Evolutionary conservation across 1,140 invertebrate genomes (phyloP).

Genomic region (Carposina sasakii): DNA sequence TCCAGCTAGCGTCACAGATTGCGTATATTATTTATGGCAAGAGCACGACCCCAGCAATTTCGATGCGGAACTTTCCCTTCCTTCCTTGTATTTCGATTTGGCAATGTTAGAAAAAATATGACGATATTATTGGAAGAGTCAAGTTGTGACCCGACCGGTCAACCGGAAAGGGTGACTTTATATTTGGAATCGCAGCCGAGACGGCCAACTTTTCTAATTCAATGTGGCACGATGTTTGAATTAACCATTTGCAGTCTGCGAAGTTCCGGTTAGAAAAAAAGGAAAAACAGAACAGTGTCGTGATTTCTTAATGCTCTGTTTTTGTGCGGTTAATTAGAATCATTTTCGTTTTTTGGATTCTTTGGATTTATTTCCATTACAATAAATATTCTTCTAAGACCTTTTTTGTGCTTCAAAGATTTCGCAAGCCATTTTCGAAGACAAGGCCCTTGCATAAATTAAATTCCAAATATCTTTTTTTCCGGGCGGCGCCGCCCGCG

Average conservation of each 20-base stretch:
- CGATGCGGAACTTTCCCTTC: conserved; percentile 52
- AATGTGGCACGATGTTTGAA: conserved; percentile 2
- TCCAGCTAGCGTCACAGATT: conserved; percentile 55
- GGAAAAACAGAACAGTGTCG: too few relatives aligned
- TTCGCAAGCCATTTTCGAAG: too few relatives aligned
- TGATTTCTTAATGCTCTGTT: too few relatives aligned
- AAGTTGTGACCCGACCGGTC: conserved; percentile 44
- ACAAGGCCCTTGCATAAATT: not conserved
- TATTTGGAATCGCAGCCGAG: conserved; percentile 40
- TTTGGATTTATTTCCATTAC: too few relatives aligned
- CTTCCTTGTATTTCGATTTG: conserved; percentile 58
- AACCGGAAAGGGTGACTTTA: conserved; percentile 52
- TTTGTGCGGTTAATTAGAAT: too few relatives aligned
- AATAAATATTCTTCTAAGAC: too few relatives aligned
- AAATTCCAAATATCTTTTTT: conserved; percentile 2
- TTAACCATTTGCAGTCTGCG: too few relatives aligned
- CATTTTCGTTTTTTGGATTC: too few relatives aligned
- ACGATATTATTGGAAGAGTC: conserved; percentile 61
- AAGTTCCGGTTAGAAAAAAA: too few relatives aligned
- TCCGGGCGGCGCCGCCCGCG: not conserved
- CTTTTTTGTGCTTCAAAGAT: too few relatives aligned
- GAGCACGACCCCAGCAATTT: conserved; percentile 56
- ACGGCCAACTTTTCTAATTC: conserved; percentile 24
- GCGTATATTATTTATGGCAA: conserved; percentile 63
- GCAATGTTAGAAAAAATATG: conserved; percentile 65